Conservation (phyloP, 2,797 vertebrate genomes). For the Dryobates pubescens region DNA sequence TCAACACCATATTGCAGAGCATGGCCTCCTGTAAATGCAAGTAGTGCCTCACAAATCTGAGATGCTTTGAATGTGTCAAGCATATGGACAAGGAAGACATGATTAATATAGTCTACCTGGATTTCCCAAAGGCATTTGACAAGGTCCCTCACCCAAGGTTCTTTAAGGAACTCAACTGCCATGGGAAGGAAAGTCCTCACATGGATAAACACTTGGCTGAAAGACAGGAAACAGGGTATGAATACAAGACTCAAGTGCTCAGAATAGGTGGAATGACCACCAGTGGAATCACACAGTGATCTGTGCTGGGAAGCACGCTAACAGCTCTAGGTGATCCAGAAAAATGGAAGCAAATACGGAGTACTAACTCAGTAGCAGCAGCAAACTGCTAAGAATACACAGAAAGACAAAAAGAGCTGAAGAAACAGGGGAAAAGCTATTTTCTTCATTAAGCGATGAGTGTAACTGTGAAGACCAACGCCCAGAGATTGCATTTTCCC, state of each 20-base stretch:
- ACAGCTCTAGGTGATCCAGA: background rate
- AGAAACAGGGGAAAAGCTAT: background rate
- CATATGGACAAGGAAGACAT: background rate
- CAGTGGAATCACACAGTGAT: background rate
- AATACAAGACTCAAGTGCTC: background rate
- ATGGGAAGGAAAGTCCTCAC: conserved; percentile 38
- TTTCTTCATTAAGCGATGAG: background rate
- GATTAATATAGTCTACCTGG: background rate
- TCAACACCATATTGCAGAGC: background rate
- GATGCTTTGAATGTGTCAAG: background rate
- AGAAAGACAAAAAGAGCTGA: background rate
- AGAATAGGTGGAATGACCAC: background rate
- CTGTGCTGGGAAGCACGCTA: background rate
- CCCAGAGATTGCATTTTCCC: background rate
- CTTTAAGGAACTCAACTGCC: conserved; percentile 45
- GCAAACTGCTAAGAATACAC: background rate
- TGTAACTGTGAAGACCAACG: background rate
- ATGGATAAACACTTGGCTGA: conserved; percentile 31
- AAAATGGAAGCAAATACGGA: background rate
- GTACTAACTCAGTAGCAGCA: background rate
- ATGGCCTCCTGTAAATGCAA: background rate
- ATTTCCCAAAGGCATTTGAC: conserved; percentile 46
- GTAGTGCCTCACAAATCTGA: background rate
- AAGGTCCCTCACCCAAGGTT: conserved; percentile 38
- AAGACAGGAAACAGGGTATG: conserved; percentile 34